These are phyloP conservation scores for Capricornis sumatraensis DNA, from an alignment of 2,113 vertebrate species.

Conservation along the genomic window DNA sequence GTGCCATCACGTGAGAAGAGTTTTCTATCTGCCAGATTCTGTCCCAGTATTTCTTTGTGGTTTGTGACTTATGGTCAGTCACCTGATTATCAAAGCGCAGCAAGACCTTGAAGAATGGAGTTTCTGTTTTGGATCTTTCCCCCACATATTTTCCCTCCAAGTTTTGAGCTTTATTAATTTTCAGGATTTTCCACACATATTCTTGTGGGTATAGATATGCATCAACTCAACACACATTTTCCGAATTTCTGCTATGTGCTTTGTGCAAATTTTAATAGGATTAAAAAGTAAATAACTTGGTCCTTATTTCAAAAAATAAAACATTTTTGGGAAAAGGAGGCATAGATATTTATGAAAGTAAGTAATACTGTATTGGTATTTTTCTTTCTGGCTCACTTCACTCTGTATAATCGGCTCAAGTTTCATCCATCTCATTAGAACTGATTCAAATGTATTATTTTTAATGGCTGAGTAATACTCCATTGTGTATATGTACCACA, in stretches of 20 bases:
- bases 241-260: neutral
- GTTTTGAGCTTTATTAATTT: neutral
- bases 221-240: neutral
- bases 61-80: neutral
- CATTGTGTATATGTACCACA: no score
- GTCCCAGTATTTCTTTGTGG: neutral
- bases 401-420: no score
- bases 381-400: no score
- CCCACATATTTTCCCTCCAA: neutral
- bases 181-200: neutral
- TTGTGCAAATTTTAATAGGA: neutral
- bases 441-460: no score
- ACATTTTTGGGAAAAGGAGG: neutral
- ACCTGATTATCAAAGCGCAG: neutral
- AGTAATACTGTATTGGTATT: neutral
- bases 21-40: neutral
- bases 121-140: slow-evolving; percentile 1
- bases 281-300: neutral
- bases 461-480: no score
- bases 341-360: neutral
- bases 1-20: neutral
- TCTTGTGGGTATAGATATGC: neutral
- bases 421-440: no score
- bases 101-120: neutral
- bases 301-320: neutral